Base-by-base conservation (phyloP, 2,888 invertebrate species). In the Idaea straminata region DNA sequence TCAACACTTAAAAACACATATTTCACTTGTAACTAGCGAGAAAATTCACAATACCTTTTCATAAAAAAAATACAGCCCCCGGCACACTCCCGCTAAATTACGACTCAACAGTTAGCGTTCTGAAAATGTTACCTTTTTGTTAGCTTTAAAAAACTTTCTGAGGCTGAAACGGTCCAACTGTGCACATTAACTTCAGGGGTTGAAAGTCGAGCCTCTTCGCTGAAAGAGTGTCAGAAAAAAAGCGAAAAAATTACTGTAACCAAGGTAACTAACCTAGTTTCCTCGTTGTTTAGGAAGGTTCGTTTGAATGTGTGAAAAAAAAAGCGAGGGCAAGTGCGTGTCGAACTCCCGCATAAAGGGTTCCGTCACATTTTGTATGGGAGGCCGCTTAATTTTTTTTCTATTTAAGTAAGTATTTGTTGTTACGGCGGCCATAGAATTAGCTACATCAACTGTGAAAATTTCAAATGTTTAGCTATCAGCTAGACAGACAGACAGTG, bases 111-210 rank as follows among this genome's bases (percentile, higher is more conserved):
- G 62, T 6, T 57, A 57, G 62, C 65, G 64, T 66, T 67, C 65
- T 67, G 63, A 62, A 65, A 71, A 74, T 66, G 67, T 72, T 75
- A 75, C 77, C 70, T 74, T 75, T 81, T 74, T 77, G 73, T 76
- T 78, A 74, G 73, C 66, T 34, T 59, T 72, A 76, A 76, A 74
- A 73, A 69, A 68, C 36, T 59, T n/a, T 47, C 47, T 13, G 47
- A 47, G 47, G 47, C 47, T 77, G 78, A 73, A 78, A 82, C 73
- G 72, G 82, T 76, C 79, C 81, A 83, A 77, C 74, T 74, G 76
- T 71, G 73, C 82, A 84, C 83, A 84, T 84, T 84, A 84, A 82
- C 81, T 79, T 72, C 75, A 47, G 47, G 61, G 66, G 68, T 65
- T 68, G 73, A 73, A 71, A 71, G 73, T 75, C 63, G 72, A 70